Base-by-base conservation (phyloP, 2,797 vertebrate species). In the Merluccius polli region DNA sequence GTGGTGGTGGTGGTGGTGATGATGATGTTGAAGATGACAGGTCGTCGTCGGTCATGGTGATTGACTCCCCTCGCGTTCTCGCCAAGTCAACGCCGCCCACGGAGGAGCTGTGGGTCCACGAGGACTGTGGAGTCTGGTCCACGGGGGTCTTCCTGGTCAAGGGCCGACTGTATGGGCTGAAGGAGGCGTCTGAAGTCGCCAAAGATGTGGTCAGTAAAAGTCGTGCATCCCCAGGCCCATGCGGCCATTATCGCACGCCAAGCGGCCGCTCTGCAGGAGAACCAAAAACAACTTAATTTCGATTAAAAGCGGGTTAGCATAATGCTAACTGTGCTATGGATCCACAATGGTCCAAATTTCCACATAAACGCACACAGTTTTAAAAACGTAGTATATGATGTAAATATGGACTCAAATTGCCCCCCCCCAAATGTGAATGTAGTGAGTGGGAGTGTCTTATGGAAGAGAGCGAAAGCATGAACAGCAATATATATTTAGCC, bases 61-160 rank as follows among this genome's bases (percentile, higher is more conserved):
- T 2, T 6, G 31, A 30, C 30, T 36, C 76, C 9, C 63, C 7
- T 70, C 33, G 21, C 31, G 32, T 73, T 8, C 70, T 59, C 8
- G 18, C 71, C 0, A 76, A 85, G 75, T 76, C n/a, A 35, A 74
- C 79, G 52, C 73, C 74, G 48, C 73, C 59, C 18, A 70, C 86
- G 73, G 71, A 79, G 0, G 94, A 94, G 81, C 82, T 79, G 83
- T 95, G 94, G 94, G 78, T 95, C 77, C 94, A 95, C 4, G 93
- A 93, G 85, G 94, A 95, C 90, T 95, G 94, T 18, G 89, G 90
- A 1, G 87, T 94, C 79, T 95, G 94, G 94, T 90, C 92, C 0
- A 73, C 89, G 0, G 92, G 91, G 0, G 84, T 95, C 69, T 95
- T 93, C 81, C 88, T 95, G n/a, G 91, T 95, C 72, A 80, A 90